Base-by-base conservation (phyloP, 1,140 invertebrate species). In the Micrasema longulum region DNA sequence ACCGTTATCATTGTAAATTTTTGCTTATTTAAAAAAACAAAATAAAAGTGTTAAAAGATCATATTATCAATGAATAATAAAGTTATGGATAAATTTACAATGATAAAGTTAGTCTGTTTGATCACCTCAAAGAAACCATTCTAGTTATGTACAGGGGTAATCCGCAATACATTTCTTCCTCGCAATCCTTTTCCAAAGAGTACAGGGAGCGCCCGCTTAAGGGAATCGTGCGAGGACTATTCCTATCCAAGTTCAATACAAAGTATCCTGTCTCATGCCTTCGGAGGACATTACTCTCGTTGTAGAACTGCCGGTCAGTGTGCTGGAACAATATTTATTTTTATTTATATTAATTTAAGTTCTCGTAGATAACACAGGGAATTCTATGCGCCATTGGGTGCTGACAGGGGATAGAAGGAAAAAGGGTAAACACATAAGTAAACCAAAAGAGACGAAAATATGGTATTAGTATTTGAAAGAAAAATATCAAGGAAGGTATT, bases 111-210 rank as follows among this genome's bases (percentile, higher is more conserved):
- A n/a, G n/a, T n/a, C n/a, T n/a, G n/a, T n/a, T n/a, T n/a, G n/a
- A n/a, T n/a, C n/a, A n/a, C 73, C 73, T 72, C 14, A 71, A 43
- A 11, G 73, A 65, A 2, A 75, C 65, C 73, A 75, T 75, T 36
- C 69, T 71, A 11, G 73, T 63, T 57, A 67, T 71, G 16, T 63
- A 74, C 9, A 71, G 31, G 2, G 73, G 73, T 2, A 74, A 20
- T 43, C 69, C 73, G 43, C 73, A 75, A 36, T 69, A 69, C 11
- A 71, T 11, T 43, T 75, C 73, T 10, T 41, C 22, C 11, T 69
- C 31, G 26, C 73, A 75, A 55, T 75, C 73, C 0, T 41, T 10
- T 7, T 1, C 16, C 10, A 72, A 38, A 10, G 64, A 65, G 35
- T 31, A 16, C 10, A 72, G 20, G 16, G 38, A 12, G 41, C 48